phyloP scores from a whole-genome alignment of 2,797 vertebrate genomes.

The Anguilla anguilla region DNA sequence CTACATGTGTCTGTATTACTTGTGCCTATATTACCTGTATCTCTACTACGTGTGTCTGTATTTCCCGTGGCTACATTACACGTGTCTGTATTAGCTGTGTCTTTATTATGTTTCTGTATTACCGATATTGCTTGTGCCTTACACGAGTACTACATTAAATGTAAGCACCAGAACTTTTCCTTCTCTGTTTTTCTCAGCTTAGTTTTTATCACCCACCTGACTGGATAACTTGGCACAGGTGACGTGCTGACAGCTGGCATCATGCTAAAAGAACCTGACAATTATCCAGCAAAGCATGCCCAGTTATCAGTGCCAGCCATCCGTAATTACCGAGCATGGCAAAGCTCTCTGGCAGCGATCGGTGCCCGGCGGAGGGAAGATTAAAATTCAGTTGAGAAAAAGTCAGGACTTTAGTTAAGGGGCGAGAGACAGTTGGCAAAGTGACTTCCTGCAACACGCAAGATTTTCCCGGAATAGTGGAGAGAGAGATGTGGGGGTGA shows the following conservation, averaged over 20 bases:
- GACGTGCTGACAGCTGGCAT: background rate
- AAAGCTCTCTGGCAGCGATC: background rate
- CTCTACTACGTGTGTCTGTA: too few species aligned
- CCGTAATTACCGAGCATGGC: conserved; percentile 7
- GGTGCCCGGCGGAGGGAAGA: background rate
- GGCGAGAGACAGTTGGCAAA: conserved; percentile 17
- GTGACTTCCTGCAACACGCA: background rate
- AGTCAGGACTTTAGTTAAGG: conserved; percentile 12
- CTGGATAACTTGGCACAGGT: background rate
- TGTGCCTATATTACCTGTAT: too few species aligned
- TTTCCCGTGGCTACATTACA: too few species aligned
- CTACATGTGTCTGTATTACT: background rate
- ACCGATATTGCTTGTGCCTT: background rate
- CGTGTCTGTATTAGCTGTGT: too few species aligned
- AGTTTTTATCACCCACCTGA: background rate
- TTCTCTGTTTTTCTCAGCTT: conserved; percentile 1
- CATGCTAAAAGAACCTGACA: background rate
- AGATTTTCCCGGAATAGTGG: background rate
- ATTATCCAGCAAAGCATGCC: conserved; percentile 10
- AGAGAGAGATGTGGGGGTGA: background rate
- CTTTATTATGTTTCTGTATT: background rate
- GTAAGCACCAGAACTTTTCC: background rate
- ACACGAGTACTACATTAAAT: background rate
- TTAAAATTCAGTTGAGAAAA: conserved; percentile 10
- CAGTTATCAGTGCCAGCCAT: conserved; percentile 13